Evolutionary conservation across 2,797 vertebrate species (phyloP), one percentile per base, ranked within the genome.

Genomic region (Poecile montanus): DNA sequence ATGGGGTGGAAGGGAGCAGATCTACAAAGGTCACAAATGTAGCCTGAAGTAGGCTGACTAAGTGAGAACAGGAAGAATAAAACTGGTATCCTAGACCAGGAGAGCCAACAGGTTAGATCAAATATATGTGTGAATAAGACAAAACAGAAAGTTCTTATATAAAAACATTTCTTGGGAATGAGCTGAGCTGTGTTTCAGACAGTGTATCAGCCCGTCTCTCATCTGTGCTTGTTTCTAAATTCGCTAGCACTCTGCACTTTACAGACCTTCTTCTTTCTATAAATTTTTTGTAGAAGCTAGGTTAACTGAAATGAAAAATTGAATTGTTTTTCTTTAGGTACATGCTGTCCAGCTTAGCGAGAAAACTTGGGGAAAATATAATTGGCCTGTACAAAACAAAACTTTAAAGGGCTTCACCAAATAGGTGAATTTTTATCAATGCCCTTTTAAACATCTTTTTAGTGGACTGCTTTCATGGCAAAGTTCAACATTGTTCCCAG

Each of bases 21-120:
- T 65, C 77, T 73, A 23, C 26, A 51, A 38, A 85, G 57, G 78
- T 89, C 93, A 91, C 57, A 89, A 61, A 93, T 85, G 78, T 61
- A 91, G 60, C 84, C 71, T 85, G 72, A 74, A 85, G 63, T 60
- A 84, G 74, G 60, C 66, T 6, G 8, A 83, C 50, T 88, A 78
- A 93, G 62, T 74, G 80, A 89, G 91, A 92, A 93, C 18, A 89
- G 91, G 74, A 94, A 89, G 71, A 94, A 91, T 94, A 91, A 97
- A 91, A 90, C 36, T 66, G 89, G 40, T 77, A 90, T 76, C 4
- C 0, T 40, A 54, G 80, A 61, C 38, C 71, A 61, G 56, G 67
- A 91, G 71, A 88, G 58, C 65, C 68, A 94, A 89, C 63, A 93
- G 77, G 85, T 94, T 79, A 82, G 74, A 90, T 93, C 79, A 90